Percentiles rank a stretch among this genome's conserved stretches.
Conservation (phyloP, 2,888 invertebrate genomes). For the Nomada flava region DNA sequence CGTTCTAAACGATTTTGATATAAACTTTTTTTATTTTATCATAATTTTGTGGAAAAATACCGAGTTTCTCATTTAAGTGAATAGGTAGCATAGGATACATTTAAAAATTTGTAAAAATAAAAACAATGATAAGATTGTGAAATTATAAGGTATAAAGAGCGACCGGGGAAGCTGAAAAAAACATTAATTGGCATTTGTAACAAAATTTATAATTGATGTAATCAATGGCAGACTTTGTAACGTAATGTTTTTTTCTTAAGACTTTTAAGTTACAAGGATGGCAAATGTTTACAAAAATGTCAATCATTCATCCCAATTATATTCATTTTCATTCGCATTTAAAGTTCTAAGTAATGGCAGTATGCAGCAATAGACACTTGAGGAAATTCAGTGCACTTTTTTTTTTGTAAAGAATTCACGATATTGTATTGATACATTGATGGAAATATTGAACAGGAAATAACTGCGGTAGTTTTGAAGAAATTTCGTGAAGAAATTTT, state of each 20-base stretch:
- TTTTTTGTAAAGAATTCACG: conserved; percentile 29
- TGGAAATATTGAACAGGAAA: conserved; percentile 26
- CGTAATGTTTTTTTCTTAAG: not conserved
- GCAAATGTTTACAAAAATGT: not conserved
- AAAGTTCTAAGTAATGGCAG: conserved; percentile 48
- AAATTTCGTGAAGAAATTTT: conserved; percentile 68
- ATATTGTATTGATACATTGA: conserved; percentile 38
- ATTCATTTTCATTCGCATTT: conserved; percentile 35
- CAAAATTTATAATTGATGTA: conserved; percentile 34
- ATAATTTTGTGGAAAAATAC: conserved; percentile 25
- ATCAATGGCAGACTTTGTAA: not conserved
- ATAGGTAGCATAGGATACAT: conserved; percentile 66
- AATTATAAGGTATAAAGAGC: conserved; percentile 25
- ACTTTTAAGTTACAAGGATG: conserved; percentile 8
- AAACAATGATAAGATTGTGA: conserved; percentile 44
- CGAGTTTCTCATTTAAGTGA: conserved; percentile 61
- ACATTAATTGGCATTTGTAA: conserved; percentile 30
- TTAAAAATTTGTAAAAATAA: conserved; percentile 59
- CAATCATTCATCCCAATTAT: conserved; percentile 25
- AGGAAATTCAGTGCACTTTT: conserved; percentile 30
- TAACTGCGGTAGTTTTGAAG: conserved; percentile 58
- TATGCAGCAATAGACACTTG: conserved; percentile 44
- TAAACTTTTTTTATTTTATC: not conserved
- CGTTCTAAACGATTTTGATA: not conserved
- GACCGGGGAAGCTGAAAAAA: not conserved